These are phyloP conservation scores for Xenentodon cancila DNA, from an alignment of 2,797 vertebrate genomes.

Conservation along the genomic window DNA sequence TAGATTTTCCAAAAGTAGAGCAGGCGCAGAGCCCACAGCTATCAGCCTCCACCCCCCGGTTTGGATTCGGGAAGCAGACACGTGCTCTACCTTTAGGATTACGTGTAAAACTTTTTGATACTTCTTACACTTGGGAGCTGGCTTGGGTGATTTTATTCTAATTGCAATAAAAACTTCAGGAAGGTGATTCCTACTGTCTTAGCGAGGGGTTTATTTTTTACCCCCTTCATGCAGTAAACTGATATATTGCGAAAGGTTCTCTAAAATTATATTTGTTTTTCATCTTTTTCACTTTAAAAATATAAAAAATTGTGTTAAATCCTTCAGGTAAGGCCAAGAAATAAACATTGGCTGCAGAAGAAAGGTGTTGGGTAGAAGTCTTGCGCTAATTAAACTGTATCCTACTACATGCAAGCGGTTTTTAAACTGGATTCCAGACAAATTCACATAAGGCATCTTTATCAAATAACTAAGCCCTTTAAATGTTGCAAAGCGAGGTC, in stretches of 20 bases:
- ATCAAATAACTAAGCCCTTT: constrained; percentile 1
- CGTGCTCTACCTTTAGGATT: too few relatives aligned
- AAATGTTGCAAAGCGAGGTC: constrained; percentile 2
- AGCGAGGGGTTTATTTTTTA: neutral
- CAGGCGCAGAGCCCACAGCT: too few relatives aligned
- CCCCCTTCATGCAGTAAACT: neutral
- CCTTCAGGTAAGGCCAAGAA: constrained; percentile 42
- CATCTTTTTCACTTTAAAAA: neutral
- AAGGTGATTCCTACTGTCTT: neutral
- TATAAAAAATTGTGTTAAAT: constrained; percentile 37
- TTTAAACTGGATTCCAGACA: constrained; percentile 23
- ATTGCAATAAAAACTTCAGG: too few relatives aligned
- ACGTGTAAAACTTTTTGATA: too few relatives aligned
- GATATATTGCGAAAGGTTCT: neutral
- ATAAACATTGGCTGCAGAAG: constrained; percentile 31
- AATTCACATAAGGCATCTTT: constrained; percentile 25
- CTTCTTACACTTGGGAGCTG: too few relatives aligned
- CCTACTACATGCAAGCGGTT: constrained; percentile 22
- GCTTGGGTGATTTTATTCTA: too few relatives aligned
- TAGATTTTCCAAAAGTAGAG: too few relatives aligned
- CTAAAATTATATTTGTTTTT: neutral
- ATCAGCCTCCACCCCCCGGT: too few relatives aligned
- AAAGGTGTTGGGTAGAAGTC: constrained; percentile 27
- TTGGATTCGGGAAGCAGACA: too few relatives aligned
- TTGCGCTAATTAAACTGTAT: constrained; percentile 40